These are phyloP conservation scores for Calephelis perditalis DNA, from an alignment of 2,888 invertebrate genomes.

Conservation along the genomic window DNA sequence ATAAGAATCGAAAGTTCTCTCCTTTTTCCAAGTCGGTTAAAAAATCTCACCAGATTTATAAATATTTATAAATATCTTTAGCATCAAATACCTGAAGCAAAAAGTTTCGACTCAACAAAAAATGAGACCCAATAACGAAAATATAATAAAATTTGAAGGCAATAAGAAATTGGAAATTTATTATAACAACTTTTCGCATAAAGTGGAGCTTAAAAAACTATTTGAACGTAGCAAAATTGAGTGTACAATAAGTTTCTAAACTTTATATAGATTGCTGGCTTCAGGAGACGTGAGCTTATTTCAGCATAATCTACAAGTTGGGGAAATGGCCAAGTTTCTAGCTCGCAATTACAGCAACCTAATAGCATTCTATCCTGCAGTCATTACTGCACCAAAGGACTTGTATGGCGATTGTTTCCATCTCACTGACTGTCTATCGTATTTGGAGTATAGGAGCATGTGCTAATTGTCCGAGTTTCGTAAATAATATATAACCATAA, in stretches of 20 bases:
- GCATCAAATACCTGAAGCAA: no score
- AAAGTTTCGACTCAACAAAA: no score
- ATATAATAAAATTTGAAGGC: not conserved
- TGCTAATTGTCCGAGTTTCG: no score
- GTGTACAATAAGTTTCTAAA: constrained; percentile 18
- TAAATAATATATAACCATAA: no score
- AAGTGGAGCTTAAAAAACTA: constrained; percentile 5
- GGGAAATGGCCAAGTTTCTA: constrained; percentile 30
- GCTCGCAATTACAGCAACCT: constrained; percentile 30
- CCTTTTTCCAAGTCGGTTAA: no score
- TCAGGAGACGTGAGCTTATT: constrained; percentile 23
- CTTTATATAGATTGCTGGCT: constrained; percentile 20
- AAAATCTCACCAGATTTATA: no score
- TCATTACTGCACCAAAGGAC: constrained; percentile 31
- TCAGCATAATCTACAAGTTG: constrained; percentile 29
- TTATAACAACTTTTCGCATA: constrained; percentile 8
- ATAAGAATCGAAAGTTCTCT: no score
- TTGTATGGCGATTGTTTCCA: constrained; percentile 30
- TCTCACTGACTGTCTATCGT: constrained; percentile 24
- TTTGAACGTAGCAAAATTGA: constrained; percentile 7
- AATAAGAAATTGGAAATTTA: constrained; percentile 6
- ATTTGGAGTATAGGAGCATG: constrained; percentile 16
- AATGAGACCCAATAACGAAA: not conserved
- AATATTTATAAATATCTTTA: no score
- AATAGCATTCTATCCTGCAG: constrained; percentile 30